phyloP scores from a whole-genome alignment of 1,140 invertebrate species.

The Anastatus disparis region DNA sequence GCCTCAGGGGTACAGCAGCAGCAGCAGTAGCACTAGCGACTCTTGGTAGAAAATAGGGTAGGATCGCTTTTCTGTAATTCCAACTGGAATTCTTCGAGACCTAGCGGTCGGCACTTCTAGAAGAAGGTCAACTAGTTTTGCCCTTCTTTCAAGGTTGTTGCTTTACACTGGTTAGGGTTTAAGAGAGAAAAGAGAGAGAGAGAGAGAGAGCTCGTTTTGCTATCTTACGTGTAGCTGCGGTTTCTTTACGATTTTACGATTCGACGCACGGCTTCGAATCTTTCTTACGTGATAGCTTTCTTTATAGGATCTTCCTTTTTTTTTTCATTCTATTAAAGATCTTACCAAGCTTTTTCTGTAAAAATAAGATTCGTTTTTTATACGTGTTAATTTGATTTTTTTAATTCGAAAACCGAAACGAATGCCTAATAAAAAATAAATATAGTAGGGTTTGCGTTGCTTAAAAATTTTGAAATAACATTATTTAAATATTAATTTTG shows the following conservation, averaged over 20 bases:
- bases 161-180: too few relatives aligned
- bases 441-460: too few relatives aligned
- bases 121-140: constrained; percentile 41
- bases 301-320: background rate
- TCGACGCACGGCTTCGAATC: background rate
- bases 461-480: too few relatives aligned
- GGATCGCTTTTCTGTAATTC: background rate
- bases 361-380: too few relatives aligned
- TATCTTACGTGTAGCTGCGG: background rate
- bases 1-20: background rate
- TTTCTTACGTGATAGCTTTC: background rate
- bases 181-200: too few relatives aligned
- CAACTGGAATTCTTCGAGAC: constrained; percentile 19
- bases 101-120: constrained; percentile 15
- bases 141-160: constrained; percentile 39
- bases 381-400: too few relatives aligned
- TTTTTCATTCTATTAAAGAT: too few relatives aligned
- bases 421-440: too few relatives aligned
- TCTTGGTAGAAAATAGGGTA: background rate
- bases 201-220: background rate
- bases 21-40: background rate
- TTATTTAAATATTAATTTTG: too few relatives aligned
- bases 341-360: too few relatives aligned
- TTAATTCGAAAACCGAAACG: too few relatives aligned
- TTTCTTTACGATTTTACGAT: constrained; percentile 10